These are phyloP conservation scores for Acanthis flammea DNA, from an alignment of 2,797 vertebrate species.

Conservation along the genomic window DNA sequence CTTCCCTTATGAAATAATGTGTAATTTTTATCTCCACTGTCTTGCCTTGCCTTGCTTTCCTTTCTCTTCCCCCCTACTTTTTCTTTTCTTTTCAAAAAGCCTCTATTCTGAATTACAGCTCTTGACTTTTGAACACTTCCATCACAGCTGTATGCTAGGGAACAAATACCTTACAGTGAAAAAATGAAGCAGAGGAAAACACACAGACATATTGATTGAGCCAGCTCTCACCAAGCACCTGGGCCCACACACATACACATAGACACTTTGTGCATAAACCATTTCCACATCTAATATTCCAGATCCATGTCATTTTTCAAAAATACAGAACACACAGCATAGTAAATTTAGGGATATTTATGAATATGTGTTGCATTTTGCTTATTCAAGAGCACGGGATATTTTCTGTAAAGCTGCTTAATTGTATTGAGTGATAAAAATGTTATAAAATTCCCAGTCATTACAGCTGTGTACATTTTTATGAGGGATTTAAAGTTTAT, in stretches of 20 bases:
- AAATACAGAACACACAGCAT: not conserved
- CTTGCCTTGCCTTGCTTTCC: not conserved
- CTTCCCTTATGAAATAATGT: not conserved
- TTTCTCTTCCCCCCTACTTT: fast-evolving
- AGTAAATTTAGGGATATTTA: not conserved
- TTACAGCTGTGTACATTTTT: not conserved
- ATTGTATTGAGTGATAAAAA: not conserved
- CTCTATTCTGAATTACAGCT: not conserved
- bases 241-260: not conserved
- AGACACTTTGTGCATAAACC: not conserved
- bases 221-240: not conserved
- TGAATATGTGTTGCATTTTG: not conserved
- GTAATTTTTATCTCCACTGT: not conserved
- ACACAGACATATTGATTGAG: not conserved
- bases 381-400: not conserved
- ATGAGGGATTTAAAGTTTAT: not conserved
- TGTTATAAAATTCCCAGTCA: not conserved
- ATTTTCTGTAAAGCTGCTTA: not conserved
- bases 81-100: not conserved
- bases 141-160: not conserved
- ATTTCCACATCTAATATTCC: not conserved
- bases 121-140: not conserved
- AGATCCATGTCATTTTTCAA: not conserved
- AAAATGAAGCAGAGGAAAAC: not conserved
- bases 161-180: not conserved